These are phyloP conservation scores for Sebastes fasciatus DNA, from an alignment of 2,113 vertebrate genomes.

Conservation along the genomic window DNA sequence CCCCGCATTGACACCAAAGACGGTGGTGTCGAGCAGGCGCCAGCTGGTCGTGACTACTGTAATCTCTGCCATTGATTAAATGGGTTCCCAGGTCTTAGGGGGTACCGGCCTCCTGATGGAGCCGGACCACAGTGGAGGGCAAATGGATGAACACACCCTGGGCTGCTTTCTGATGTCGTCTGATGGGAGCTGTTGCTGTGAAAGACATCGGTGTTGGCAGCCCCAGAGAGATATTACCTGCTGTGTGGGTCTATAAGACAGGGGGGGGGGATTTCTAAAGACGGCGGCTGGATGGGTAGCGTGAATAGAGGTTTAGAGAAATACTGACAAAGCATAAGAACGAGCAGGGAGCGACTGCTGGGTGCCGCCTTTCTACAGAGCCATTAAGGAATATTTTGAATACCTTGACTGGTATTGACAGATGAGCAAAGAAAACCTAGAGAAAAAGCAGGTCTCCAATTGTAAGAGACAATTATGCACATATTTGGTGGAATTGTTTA, in stretches of 20 bases:
- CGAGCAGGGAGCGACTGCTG: conserved; percentile 48
- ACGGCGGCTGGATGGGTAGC: conserved; percentile 46
- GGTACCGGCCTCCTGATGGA: conserved; percentile 59
- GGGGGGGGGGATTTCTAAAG: conserved; percentile 58
- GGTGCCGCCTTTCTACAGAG: conserved; percentile 42
- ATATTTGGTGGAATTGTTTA: too few relatives aligned
- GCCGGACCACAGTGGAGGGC: conserved; percentile 63
- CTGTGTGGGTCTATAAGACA: conserved; percentile 72
- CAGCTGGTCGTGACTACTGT: conserved; percentile 75
- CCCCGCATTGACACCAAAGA: conserved; percentile 57
- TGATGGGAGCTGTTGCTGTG: conserved; percentile 51
- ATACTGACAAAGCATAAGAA: conserved; percentile 53
- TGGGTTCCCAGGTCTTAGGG: conserved; percentile 54
- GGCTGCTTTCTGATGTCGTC: conserved; percentile 59
- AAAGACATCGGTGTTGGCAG: conserved; percentile 58
- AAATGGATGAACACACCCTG: conserved; percentile 57
- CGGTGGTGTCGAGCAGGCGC: conserved; percentile 65
- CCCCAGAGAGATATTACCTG: conserved; percentile 64
- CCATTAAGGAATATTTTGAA: conserved; percentile 63
- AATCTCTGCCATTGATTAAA: conserved; percentile 81
- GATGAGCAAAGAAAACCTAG: conserved; percentile 22
- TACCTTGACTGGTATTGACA: conserved; percentile 50
- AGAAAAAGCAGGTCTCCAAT: conserved; percentile 9
- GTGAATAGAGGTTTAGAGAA: conserved; percentile 69
- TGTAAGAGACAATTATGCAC: too few relatives aligned